phyloP scores from a whole-genome alignment of 2,888 invertebrate genomes.

The Syritta pipiens region DNA sequence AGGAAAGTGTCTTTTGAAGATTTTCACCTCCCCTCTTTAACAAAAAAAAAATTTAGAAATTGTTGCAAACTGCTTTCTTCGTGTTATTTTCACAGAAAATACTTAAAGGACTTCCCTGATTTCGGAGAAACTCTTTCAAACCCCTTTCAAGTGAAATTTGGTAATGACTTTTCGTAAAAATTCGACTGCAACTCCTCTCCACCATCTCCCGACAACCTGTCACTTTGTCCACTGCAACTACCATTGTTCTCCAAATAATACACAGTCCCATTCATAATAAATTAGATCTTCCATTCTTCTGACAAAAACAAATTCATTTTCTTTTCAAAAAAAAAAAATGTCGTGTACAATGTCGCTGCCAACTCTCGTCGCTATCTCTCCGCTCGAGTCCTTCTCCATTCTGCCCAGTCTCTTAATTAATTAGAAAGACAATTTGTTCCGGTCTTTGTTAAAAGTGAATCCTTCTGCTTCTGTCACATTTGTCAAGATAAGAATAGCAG shows the following conservation, averaged over 20 bases:
- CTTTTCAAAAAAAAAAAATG: background rate
- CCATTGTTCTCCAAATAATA: background rate
- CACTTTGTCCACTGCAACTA: background rate
- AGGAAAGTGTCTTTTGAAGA: too few species aligned
- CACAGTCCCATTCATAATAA: background rate
- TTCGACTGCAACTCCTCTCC: too few species aligned
- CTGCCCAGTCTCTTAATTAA: slow-evolving; percentile 53
- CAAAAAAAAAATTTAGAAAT: too few species aligned
- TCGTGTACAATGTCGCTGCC: background rate
- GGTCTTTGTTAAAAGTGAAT: slow-evolving; percentile 20
- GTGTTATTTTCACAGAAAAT: too few species aligned
- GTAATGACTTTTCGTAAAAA: too few species aligned
- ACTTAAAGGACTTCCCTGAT: too few species aligned
- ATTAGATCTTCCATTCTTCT: background rate
- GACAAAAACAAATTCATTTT: background rate
- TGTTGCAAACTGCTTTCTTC: too few species aligned
- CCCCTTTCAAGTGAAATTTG: too few species aligned
- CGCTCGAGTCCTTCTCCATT: too few species aligned
- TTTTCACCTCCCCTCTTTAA: too few species aligned
- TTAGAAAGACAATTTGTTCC: slow-evolving; percentile 45
- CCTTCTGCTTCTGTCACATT: slow-evolving; percentile 50
- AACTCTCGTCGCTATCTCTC: too few species aligned
- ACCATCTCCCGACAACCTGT: background rate
- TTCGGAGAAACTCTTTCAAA: too few species aligned
- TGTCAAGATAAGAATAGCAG: slow-evolving; percentile 41